Evolutionary conservation across 92 coral and sea anemone species (phyloP), one percentile per base, ranked within the genome.

Genomic region (Scolanthus callimorphus): DNA sequence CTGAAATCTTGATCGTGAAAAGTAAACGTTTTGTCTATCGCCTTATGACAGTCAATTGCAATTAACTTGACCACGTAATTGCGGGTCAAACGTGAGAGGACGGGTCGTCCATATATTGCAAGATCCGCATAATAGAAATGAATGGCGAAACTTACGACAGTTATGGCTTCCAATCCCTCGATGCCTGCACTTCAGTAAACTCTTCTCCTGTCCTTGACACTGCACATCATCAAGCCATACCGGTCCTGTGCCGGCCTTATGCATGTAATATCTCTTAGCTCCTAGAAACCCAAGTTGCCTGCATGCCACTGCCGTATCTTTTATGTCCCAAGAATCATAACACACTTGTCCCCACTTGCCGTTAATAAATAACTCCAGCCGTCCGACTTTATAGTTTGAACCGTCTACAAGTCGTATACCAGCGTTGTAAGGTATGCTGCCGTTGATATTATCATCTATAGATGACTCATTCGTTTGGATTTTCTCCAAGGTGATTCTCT

Each of bases 291-390:
- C 95, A 29, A 86, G 85, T 37, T 82, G 81, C 44, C 82, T 64
- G 41, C 94, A 85, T 1, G 94, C 94, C 1, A 81, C 94, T 49
- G 39, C 17, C 1, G 86, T 54, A 41, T 80, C 76, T 6, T 21
- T 49, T 2, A 47, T 60, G 43, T 61, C 71, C 79, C 79, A 85
- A 17, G n/a, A 1, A n/a, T 81, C 78, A 31, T 61, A 50, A 46
- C 95, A 86, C 29, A 86, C 69, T 0, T 79, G 72, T 8, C 83
- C 85, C 95, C 95, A 86, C 37, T 72, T 66, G 13, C 85, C 89
- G 25, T 71, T 61, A 53, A 70, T 30, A 57, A 39, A 29, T 25
- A 86, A 23, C 62, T 86, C 95, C 46, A 86, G 52, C 11, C 95
- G 71, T 2, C 95, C 95, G 38, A 57, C 67, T 31, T 27, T 66